Evolutionary conservation across 2,888 invertebrate genomes (phyloP).

Genomic region (Cyclophora albipunctata): DNA sequence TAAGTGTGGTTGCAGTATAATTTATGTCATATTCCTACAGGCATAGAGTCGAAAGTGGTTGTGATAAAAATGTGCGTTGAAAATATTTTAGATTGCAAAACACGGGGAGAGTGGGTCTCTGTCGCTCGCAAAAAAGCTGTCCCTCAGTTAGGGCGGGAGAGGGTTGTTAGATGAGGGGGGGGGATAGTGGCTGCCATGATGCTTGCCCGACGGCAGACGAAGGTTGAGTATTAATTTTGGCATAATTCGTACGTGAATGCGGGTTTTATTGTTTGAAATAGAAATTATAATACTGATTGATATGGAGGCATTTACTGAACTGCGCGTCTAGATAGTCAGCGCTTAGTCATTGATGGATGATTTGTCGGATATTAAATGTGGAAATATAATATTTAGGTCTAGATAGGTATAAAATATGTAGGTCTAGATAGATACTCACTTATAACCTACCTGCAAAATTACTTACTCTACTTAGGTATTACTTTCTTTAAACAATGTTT

Average conservation of each 20-base stretch:
- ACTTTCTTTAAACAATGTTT: no score
- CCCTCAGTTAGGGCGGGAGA: slow-evolving; percentile 29
- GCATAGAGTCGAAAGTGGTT: slow-evolving; percentile 16
- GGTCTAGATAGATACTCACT: no score
- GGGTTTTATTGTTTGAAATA: slow-evolving; percentile 39
- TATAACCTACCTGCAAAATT: no score
- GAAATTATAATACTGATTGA: slow-evolving; percentile 1
- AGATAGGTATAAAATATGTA: no score
- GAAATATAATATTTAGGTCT: no score
- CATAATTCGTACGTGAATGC: slow-evolving; percentile 64
- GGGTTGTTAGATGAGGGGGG: slow-evolving; percentile 38
- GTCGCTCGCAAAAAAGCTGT: slow-evolving; percentile 73
- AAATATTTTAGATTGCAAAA: slow-evolving; percentile 73
- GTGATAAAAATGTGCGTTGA: slow-evolving; percentile 31
- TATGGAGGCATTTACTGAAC: no score
- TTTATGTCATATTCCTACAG: slow-evolving; percentile 5
- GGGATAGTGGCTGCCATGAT: slow-evolving; percentile 64
- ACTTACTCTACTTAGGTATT: no score
- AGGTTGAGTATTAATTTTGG: slow-evolving; percentile 70
- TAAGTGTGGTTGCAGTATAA: slow-evolving; percentile 7
- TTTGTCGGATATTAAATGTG: no score
- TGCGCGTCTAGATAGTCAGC: no score
- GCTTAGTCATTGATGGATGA: no score
- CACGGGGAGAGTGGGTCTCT: slow-evolving; percentile 67
- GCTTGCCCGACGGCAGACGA: slow-evolving; percentile 58